phyloP scores from a whole-genome alignment of 2,113 vertebrate species.

The Candoia aspera region DNA sequence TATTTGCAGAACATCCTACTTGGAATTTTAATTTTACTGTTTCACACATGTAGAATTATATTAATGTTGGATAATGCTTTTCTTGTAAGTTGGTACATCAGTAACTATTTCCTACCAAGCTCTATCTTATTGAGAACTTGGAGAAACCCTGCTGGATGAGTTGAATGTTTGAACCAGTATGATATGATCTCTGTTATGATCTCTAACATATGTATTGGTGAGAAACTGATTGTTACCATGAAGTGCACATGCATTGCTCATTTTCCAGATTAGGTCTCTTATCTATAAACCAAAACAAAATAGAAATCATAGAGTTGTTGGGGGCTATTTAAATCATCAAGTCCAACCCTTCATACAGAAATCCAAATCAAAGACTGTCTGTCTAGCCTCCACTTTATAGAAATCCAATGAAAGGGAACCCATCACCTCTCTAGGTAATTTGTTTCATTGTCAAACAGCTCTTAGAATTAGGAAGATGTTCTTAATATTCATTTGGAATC shows the following conservation, averaged over 20 bases:
- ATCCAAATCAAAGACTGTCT: neutral
- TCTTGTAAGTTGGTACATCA: neutral
- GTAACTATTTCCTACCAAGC: neutral
- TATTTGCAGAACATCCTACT: neutral
- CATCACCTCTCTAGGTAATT: neutral
- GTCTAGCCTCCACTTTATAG: neutral
- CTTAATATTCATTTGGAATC: neutral
- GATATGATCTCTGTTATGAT: neutral
- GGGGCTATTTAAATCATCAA: neutral
- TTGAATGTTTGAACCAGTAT: neutral
- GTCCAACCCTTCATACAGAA: neutral
- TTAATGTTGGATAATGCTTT: neutral
- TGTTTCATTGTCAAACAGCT: neutral
- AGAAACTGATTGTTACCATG: neutral
- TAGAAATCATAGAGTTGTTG: neutral
- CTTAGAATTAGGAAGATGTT: neutral
- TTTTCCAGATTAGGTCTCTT: neutral
- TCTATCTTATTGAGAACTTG: neutral
- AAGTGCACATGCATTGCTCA: neutral
- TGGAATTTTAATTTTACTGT: neutral
- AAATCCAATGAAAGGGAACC: neutral
- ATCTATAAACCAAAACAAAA: neutral
- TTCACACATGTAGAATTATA: neutral
- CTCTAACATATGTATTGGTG: neutral
- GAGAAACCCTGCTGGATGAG: neutral